Conservation (phyloP, 2,797 vertebrate species). For the Xiphophorus birchmanni region DNA sequence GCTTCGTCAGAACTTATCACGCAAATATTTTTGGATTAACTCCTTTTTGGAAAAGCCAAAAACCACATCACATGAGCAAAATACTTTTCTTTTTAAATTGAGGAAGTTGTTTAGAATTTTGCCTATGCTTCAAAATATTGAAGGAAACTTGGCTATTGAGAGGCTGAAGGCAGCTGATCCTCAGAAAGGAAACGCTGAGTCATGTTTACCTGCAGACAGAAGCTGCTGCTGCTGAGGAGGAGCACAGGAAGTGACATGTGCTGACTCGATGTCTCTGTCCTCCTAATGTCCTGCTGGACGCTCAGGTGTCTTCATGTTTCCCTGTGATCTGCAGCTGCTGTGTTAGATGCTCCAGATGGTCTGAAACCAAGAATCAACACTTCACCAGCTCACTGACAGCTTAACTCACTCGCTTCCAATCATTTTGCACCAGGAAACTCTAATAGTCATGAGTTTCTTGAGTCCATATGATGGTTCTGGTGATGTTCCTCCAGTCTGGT, state of each 20-base stretch:
- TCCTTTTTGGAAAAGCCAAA: too few relatives aligned
- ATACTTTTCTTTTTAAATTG: too few relatives aligned
- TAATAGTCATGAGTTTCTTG: background rate
- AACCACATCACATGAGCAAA: too few relatives aligned
- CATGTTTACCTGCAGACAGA: conserved; percentile 30
- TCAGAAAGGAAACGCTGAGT: background rate
- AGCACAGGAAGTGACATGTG: conserved; percentile 21
- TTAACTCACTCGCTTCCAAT: background rate
- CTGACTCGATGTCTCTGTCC: conserved; percentile 40
- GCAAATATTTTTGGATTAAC: too few relatives aligned
- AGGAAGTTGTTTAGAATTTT: too few relatives aligned
- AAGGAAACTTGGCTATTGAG: background rate
- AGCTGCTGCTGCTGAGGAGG: conserved; percentile 24
- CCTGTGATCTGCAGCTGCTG: background rate
- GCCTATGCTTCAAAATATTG: too few relatives aligned
- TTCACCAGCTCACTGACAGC: too few relatives aligned
- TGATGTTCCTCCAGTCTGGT: background rate
- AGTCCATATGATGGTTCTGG: background rate
- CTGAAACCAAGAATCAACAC: too few relatives aligned
- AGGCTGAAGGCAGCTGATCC: background rate
- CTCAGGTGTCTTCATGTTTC: conserved; percentile 2
- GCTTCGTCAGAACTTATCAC: too few relatives aligned
- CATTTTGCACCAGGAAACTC: background rate
- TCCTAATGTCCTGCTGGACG: conserved; percentile 11
- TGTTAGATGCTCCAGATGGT: background rate